Conservation (phyloP, 2,888 invertebrate species). For the Drosophila cyrtoloma region DNA sequence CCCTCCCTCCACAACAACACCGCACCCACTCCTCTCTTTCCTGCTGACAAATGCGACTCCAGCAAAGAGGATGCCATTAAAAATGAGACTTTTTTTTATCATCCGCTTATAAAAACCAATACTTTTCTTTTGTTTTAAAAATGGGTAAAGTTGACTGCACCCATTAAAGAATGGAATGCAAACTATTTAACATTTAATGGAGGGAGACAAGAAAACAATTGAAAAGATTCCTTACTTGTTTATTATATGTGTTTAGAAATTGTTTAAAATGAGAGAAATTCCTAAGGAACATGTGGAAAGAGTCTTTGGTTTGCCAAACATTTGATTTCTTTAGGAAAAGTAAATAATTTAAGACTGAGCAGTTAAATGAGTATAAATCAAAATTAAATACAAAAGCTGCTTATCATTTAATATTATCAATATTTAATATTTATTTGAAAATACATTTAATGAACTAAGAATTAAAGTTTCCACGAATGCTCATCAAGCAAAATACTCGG, state of each 20-base stretch:
- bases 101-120: slow-evolving; percentile 9
- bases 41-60: neutral
- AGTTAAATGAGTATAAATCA: neutral
- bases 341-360: neutral
- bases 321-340: neutral
- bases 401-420: neutral
- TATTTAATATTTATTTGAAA: neutral
- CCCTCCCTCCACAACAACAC: no score
- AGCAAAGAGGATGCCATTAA: slow-evolving; percentile 2
- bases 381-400: neutral
- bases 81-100: slow-evolving; percentile 15
- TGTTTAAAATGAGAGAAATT: neutral
- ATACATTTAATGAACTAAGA: neutral
- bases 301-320: neutral
- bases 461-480: neutral
- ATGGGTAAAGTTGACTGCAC: slow-evolving; percentile 14
- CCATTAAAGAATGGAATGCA: slow-evolving; percentile 9
- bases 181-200: slow-evolving; percentile 17
- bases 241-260: neutral
- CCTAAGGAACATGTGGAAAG: neutral
- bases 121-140: slow-evolving; percentile 9
- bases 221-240: neutral
- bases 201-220: neutral
- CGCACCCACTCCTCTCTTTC: neutral
- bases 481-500: neutral